Conservation (phyloP, 2,888 invertebrate genomes). For the Microctonus brassicae region DNA sequence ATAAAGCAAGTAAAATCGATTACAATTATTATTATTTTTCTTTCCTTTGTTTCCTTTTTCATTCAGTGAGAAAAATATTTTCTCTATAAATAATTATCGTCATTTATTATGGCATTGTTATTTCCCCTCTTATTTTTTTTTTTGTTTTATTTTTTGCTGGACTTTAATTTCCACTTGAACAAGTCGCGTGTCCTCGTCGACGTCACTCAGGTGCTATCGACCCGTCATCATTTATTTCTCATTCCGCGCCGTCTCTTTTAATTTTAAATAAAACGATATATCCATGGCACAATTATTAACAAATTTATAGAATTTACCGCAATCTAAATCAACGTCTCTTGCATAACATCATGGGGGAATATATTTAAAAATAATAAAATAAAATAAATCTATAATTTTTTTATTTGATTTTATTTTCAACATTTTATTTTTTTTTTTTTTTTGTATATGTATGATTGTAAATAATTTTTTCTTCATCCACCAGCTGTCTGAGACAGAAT, state of each 20-base stretch:
- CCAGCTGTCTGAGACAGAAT: too few relatives aligned
- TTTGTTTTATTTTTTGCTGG: neutral
- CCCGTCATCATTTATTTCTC: slow-evolving; percentile 1
- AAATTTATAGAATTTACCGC: too few relatives aligned
- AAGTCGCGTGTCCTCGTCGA: neutral
- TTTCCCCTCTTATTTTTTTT: neutral
- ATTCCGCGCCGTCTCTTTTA: neutral
- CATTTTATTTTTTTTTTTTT: too few relatives aligned
- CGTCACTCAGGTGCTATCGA: slow-evolving; percentile 1
- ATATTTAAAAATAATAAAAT: too few relatives aligned
- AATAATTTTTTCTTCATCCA: too few relatives aligned
- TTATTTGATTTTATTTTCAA: too few relatives aligned
- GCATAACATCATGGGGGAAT: too few relatives aligned
- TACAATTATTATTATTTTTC: neutral
- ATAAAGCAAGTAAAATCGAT: too few relatives aligned
- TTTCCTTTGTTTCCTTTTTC: neutral
- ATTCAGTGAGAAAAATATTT: neutral
- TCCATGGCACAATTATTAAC: neutral
- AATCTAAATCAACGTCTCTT: neutral
- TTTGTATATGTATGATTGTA: too few relatives aligned
- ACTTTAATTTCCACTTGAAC: neutral
- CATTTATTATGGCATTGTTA: neutral
- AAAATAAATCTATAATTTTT: too few relatives aligned
- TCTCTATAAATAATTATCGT: slow-evolving; percentile 5
- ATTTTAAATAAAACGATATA: neutral